Evolutionary conservation across 2,888 invertebrate genomes (phyloP), one percentile per base, ranked within the genome.

Genomic region (Cephus nigrinus): DNA sequence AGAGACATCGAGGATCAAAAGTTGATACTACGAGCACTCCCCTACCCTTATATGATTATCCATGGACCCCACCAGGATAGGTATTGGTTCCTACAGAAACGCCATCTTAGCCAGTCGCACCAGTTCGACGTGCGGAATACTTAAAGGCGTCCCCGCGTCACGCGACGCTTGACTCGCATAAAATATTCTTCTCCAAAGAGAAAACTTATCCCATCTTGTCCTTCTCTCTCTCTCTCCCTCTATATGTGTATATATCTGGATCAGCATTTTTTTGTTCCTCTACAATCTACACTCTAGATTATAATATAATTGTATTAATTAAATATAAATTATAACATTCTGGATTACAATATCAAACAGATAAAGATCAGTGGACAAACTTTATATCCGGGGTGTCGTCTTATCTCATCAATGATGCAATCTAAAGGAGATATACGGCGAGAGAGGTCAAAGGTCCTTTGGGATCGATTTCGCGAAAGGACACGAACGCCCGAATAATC

Each of bases 391-490:
- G 40, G 0, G 40, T 40, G 4, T 40, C 15, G 15, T 40, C 40
- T 40, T 15, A 15, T 40, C 40, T 83, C 87, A 90, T 91, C 88
- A 91, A 91, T 90, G 89, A 90, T 90, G 90, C 89, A 91, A 69
- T 78, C 80, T 84, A 83, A 86, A 86, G 82, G 85, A 88, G 87
- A 90, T 89, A 89, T 89, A 89, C 84, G 86, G 82, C 80, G 84
- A 80, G 78, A 75, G 76, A 77, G 71, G 75, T 68, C 71, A 78
- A 15, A 76, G 78, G 82, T 90, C 90, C 89, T 88, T 82, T 83
- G 89, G 90, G 90, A 85, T 90, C 90, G 87, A 90, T 91, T 90
- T 87, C 86, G 84, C 83, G 83, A 86, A 87, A 83, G 85, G 86
- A 83, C 86, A 85, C 85, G 84, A 84, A 82, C 84, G 79, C 84